Base-by-base conservation (phyloP, 2,113 vertebrate genomes). In the Chaetorhynchus papuensis region DNA sequence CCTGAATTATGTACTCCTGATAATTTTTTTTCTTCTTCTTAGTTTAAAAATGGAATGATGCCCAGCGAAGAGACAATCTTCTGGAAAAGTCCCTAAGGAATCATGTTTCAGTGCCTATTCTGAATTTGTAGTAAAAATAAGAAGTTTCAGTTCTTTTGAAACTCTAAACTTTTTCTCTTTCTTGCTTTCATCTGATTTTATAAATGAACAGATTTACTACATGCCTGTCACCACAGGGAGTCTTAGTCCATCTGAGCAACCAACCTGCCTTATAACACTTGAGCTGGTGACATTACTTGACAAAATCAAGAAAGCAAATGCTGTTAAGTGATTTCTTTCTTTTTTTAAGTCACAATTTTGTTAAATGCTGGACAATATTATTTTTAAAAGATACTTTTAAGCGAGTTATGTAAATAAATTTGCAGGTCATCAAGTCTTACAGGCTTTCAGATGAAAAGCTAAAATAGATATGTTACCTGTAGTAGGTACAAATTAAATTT, bases 91-190 rank as follows among this genome's bases (percentile, higher is more conserved):
- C 96, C 97, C 97, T 94, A 94, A 97, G 97, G 97, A 98, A 97
- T 98, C 97, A 76, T 97, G 87, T 98, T 98, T 97, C 98, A 98
- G 98, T 99, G 98, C 99, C 98, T 99, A 96, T 96, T 96, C 84
- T 97, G 89, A 97, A 97, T 94, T 96, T 97, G 95, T 91, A 97
- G 93, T 92, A 71, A 91, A 97, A 97, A 89, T 94, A 93, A 96
- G 94, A 94, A 89, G 97, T 98, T 98, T 98, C 97, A 98, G 93
- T 98, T 98, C 94, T 98, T 96, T 97, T 98, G 98, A 98, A 98
- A 98, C 98, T 97, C 87, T 88, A 96, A 97, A 93, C 93, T 84
- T 96, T 95, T 90, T 72, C 70, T 97, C 94, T 94, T 80, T 94
- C 93, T 87, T 95, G 72, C 95, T 96, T 97, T 97, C 83, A 96